Conservation (phyloP, 2,888 invertebrate genomes). For the Caenorhabditis becei region DNA sequence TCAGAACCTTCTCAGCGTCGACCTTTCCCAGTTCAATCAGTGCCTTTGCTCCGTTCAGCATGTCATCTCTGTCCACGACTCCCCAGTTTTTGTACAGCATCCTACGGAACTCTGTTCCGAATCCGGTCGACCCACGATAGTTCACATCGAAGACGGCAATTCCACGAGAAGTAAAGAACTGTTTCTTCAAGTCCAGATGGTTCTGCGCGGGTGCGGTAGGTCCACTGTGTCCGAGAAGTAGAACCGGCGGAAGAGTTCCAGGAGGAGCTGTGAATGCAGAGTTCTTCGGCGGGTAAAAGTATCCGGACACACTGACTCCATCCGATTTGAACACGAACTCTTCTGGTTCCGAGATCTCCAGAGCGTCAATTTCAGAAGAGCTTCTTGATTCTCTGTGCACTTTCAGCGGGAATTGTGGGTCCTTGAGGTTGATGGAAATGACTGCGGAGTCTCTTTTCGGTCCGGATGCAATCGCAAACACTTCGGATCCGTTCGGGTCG, state of each 20-base stretch:
- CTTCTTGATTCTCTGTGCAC: conserved; percentile 62
- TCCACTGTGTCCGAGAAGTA: conserved; percentile 83
- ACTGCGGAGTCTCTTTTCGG: conserved; percentile 79
- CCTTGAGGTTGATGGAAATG: conserved; percentile 75
- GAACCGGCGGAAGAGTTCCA: conserved; percentile 82
- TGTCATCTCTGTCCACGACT: conserved; percentile 82
- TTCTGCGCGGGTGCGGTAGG: conserved; percentile 81
- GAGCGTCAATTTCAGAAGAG: conserved; percentile 60
- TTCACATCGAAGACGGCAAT: conserved; percentile 83
- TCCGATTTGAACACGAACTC: conserved; percentile 79
- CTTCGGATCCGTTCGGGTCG: conserved; percentile 69
- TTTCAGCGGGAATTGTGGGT: conserved; percentile 22
- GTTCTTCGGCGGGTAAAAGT: conserved; percentile 82
- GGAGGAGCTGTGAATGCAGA: conserved; percentile 79
- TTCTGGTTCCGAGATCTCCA: conserved; percentile 82
- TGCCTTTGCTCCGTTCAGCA: conserved; percentile 81
- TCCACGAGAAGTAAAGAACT: conserved; percentile 81
- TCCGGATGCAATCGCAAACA: conserved; percentile 81
- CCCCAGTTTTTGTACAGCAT: conserved; percentile 81
- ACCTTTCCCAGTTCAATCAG: conserved; percentile 79
- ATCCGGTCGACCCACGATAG: conserved; percentile 83
- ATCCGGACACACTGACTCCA: conserved; percentile 67
- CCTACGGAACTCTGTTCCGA: conserved; percentile 82
- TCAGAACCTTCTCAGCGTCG: conserved; percentile 82
- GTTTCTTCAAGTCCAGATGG: conserved; percentile 81